phyloP scores from a whole-genome alignment of 2,113 vertebrate species.

The Myanophis thanlyinensis region DNA sequence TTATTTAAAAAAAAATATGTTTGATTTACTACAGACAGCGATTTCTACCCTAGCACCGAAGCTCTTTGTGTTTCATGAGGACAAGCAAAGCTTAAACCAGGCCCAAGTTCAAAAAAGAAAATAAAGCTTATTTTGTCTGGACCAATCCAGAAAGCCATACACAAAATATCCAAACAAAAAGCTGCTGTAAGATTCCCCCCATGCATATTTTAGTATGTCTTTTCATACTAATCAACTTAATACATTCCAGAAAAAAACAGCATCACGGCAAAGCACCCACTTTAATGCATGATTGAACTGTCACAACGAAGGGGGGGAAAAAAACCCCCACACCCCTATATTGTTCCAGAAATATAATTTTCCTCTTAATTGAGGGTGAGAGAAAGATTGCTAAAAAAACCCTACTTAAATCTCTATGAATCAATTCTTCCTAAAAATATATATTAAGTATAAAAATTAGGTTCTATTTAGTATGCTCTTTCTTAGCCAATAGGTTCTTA shows the following conservation, averaged over 20 bases:
- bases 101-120: conserved; percentile 3
- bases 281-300: conserved; percentile 60
- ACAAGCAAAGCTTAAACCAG: conserved; percentile 14
- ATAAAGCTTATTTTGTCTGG: neutral
- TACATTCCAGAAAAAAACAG: conserved; percentile 72
- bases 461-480: conserved; percentile 49
- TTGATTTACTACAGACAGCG: conserved; percentile 12
- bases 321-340: conserved; percentile 22
- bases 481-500: conserved; percentile 44
- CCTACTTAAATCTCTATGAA: conserved; percentile 53
- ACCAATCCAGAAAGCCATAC: conserved; percentile 22
- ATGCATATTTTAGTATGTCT: conserved; percentile 65
- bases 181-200: neutral
- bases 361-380: conserved; percentile 25
- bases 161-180: conserved; percentile 33
- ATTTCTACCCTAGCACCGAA: neutral
- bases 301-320: conserved; percentile 60
- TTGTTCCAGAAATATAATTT: conserved; percentile 50
- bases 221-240: conserved; percentile 77
- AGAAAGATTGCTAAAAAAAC: conserved; percentile 48
- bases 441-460: conserved; percentile 72
- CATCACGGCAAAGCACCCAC: conserved; percentile 72
- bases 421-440: conserved; percentile 46
- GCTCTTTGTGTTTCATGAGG: conserved; percentile 1
- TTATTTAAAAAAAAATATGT: neutral